Conservation (phyloP, 1,140 invertebrate genomes). For the Drosophila nasuta region DNA sequence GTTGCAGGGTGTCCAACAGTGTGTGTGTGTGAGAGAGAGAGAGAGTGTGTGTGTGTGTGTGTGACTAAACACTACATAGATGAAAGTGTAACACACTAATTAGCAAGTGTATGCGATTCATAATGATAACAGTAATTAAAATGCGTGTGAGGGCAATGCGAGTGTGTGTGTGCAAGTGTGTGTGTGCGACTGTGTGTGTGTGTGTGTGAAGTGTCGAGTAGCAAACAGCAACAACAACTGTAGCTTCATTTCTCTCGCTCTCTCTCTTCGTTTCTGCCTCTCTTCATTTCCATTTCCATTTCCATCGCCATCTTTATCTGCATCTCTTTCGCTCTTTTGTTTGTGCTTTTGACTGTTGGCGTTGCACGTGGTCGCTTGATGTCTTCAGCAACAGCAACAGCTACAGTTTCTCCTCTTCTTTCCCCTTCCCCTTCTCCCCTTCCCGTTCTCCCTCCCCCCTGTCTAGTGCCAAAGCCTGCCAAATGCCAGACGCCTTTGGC, state of each 20-base stretch:
- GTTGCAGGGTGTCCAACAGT: background rate
- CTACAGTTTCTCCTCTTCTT: too few relatives aligned
- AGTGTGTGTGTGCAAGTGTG: slow-evolving; percentile 27
- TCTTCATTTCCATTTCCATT: too few relatives aligned
- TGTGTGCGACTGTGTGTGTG: slow-evolving; percentile 22
- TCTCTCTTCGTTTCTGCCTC: slow-evolving; percentile 3
- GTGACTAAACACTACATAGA: slow-evolving; percentile 66
- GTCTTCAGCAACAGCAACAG: background rate
- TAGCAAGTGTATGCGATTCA: slow-evolving; percentile 79
- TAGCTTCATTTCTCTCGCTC: background rate
- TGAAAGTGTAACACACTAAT: slow-evolving; percentile 81
- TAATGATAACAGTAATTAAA: slow-evolving; percentile 83
- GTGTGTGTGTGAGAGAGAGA: background rate
- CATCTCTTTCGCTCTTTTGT: background rate
- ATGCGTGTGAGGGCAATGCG: slow-evolving; percentile 37
- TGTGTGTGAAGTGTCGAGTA: slow-evolving; percentile 28
- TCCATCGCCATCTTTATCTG: too few relatives aligned
- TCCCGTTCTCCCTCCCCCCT: background rate
- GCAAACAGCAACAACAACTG: background rate
- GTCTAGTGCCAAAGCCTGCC: slow-evolving; percentile 8
- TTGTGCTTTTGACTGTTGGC: slow-evolving; percentile 43
- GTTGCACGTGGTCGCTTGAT: slow-evolving; percentile 5
- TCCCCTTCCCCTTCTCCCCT: too few relatives aligned
- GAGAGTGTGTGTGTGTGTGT: slow-evolving; percentile 22
- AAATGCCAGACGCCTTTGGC: slow-evolving; percentile 58